Evolutionary conservation across 2,113 vertebrate species (phyloP), one percentile per base, ranked within the genome.

Genomic region (Daboia siamensis): DNA sequence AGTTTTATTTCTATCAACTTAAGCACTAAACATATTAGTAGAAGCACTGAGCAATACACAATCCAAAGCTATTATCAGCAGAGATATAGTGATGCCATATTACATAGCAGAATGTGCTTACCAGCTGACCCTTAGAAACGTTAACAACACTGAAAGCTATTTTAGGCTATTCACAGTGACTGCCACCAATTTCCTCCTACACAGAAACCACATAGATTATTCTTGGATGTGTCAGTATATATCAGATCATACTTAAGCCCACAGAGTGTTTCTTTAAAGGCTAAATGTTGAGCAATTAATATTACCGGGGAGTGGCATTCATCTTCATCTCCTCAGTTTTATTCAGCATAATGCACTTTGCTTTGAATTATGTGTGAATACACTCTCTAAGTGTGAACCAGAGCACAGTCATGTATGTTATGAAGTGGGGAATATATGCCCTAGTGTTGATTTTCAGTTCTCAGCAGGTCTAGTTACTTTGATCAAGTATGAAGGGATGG

Each of bases 261-360:
- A 90, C 8, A 86, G 91, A 93, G 5, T 92, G 93, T 44, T 84
- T 84, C 21, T 54, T 94, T 74, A 84, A 94, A 59, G 86, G 88
- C 61, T 97, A 96, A 96, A 94, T 96, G 88, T 69, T 89, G 96
- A 93, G 26, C 23, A 96, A 95, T 96, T 95, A 95, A 69, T 95
- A 93, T 95, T 94, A 56, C 93, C 95, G 97, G 24, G 24, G 85
- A 86, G 46, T 51, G 33, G 85, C 46, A 51, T 51, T 86, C 23
- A 80, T 80, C 33, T 80, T 39, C 74, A 39, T 80, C 74, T 39
- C 33, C 7, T 21, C 44, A 80, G 74, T 21, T 80, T 80, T 80
- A 80, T 80, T 80, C 2, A 20, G 39, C 17, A 21, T 80, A 80
- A 80, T 80, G 74, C 33, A 0, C 74, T 21, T 80, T 44, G 33